Evolutionary conservation across 37 sponge, comb jelly and placozoan genomes (phyloP).

Genomic region (Oscarella lobularis): DNA sequence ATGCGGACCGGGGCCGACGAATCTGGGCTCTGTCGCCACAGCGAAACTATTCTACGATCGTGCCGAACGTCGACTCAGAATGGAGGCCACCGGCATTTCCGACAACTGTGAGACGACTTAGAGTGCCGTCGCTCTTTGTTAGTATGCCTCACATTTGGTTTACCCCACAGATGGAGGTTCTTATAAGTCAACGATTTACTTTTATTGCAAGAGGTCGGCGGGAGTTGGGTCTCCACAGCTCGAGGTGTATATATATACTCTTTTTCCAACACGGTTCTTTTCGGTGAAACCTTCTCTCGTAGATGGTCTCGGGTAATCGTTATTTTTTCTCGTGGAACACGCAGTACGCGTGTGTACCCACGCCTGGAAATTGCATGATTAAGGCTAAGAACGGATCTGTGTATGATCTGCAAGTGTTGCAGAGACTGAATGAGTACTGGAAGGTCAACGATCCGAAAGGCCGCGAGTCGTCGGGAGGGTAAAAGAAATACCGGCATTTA

Average conservation of each 20-base stretch:
- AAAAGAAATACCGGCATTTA: too few relatives aligned
- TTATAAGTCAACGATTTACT: background rate
- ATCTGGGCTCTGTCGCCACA: background rate
- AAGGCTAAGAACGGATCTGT: background rate
- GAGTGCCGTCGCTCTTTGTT: background rate
- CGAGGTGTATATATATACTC: background rate
- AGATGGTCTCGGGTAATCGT: background rate
- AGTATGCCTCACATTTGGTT: background rate
- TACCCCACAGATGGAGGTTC: background rate
- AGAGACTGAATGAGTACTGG: too few relatives aligned
- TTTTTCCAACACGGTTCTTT: background rate
- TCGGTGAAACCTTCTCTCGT: background rate
- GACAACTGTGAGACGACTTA: background rate
- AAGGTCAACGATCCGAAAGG: too few relatives aligned
- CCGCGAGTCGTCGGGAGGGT: too few relatives aligned
- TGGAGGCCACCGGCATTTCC: background rate
- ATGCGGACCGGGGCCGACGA: background rate
- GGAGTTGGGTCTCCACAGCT: background rate
- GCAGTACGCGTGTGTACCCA: background rate
- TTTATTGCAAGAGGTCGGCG: background rate
- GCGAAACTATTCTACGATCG: background rate
- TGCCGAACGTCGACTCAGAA: background rate
- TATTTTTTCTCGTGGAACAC: background rate
- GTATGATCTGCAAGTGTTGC: background rate
- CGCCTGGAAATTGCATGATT: background rate